Percentiles rank a stretch among this genome's conserved stretches.
Evolutionary conservation across 2,888 invertebrate genomes (phyloP).

Genomic region (Plusia festucae): DNA sequence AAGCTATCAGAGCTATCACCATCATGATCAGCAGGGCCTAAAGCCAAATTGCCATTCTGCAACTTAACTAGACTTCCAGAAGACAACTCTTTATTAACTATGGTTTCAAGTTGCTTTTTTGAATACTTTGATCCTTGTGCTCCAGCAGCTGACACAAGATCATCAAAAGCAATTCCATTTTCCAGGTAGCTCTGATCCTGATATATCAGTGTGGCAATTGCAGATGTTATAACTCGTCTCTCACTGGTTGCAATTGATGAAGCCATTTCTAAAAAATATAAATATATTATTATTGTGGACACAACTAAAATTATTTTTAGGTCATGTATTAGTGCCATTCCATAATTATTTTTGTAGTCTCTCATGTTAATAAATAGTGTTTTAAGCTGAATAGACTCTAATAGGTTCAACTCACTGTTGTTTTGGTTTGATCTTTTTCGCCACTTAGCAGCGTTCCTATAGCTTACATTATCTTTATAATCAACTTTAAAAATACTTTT

Average conservation of each 20-base stretch:
- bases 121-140: slow-evolving; percentile 91
- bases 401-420: slow-evolving; percentile 73
- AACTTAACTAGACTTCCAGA: slow-evolving; percentile 91
- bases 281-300: background rate
- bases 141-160: slow-evolving; percentile 91
- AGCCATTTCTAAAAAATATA: slow-evolving; percentile 80
- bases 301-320: slow-evolving; percentile 5
- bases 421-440: slow-evolving; percentile 79
- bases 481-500: slow-evolving; percentile 94
- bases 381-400: slow-evolving; percentile 31
- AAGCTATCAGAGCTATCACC: slow-evolving; percentile 88
- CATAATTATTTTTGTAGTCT: slow-evolving; percentile 11
- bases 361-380: slow-evolving; percentile 11
- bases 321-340: slow-evolving; percentile 15
- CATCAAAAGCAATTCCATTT: slow-evolving; percentile 92
- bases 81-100: slow-evolving; percentile 92
- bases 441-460: slow-evolving; percentile 94
- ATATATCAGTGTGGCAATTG: slow-evolving; percentile 92
- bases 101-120: slow-evolving; percentile 90
- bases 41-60: slow-evolving; percentile 91
- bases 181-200: slow-evolving; percentile 92
- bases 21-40: slow-evolving; percentile 90
- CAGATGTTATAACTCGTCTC: slow-evolving; percentile 90
- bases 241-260: slow-evolving; percentile 80
- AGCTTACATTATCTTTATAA: slow-evolving; percentile 96